Percentiles rank a stretch among this genome's conserved stretches.
These are phyloP conservation scores for Stegodyphus dumicola DNA, from an alignment of 1,140 invertebrate genomes.

Conservation along the genomic window DNA sequence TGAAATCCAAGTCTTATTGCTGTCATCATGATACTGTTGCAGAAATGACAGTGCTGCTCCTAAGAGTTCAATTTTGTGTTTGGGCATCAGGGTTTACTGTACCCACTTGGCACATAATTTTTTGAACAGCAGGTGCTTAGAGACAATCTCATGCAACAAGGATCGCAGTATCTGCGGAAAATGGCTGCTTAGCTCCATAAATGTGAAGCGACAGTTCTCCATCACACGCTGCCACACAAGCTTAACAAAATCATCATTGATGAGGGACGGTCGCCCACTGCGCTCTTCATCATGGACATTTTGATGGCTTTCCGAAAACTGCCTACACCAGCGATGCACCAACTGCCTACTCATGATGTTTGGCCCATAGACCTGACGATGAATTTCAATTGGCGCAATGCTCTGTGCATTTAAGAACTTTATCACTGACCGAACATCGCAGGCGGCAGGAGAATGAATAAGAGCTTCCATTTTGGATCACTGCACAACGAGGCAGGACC, in stretches of 20 bases:
- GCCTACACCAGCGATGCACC: slow-evolving; percentile 8
- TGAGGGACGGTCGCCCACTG: slow-evolving; percentile 6
- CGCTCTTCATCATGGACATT: slow-evolving; percentile 5
- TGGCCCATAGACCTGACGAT: slow-evolving; percentile 8
- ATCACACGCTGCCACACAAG: slow-evolving; percentile 10
- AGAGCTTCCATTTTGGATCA: not conserved
- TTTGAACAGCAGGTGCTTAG: slow-evolving; percentile 4
- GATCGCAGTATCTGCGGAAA: slow-evolving; percentile 8
- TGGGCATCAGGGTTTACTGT: not conserved
- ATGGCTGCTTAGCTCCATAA: not conserved
- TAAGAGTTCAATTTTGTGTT: slow-evolving; percentile 4
- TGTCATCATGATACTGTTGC: not conserved
- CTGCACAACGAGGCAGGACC: not conserved
- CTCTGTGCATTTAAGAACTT: slow-evolving; percentile 16
- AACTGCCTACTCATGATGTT: slow-evolving; percentile 10
- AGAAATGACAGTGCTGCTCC: not conserved
- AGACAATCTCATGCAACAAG: slow-evolving; percentile 4
- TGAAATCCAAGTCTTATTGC: slow-evolving; percentile 7
- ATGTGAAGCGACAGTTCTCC: not conserved
- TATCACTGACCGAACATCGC: slow-evolving; percentile 4
- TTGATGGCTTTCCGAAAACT: slow-evolving; percentile 1
- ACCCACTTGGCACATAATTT: slow-evolving; percentile 1
- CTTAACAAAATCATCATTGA: slow-evolving; percentile 1
- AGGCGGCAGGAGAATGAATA: not conserved
- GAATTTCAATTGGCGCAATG: slow-evolving; percentile 6